Evolutionary conservation across 2,888 invertebrate species (phyloP).

Genomic region (Plebejus melissa): DNA sequence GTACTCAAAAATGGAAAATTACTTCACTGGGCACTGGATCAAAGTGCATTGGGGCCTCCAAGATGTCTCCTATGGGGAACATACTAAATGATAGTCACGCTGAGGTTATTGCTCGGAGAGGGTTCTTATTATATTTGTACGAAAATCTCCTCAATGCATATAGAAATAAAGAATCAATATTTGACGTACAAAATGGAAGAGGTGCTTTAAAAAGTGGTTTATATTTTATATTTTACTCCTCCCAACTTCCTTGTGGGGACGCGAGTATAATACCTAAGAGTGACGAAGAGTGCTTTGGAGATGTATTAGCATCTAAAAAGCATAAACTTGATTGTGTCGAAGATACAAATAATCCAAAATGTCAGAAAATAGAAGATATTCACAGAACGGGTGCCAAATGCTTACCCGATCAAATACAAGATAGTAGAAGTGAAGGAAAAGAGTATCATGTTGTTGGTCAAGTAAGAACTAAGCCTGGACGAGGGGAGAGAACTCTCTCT

Average conservation of each 20-base stretch:
- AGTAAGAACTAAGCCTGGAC: conserved; percentile 92
- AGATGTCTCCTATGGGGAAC: conserved; percentile 82
- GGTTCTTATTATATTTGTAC: conserved; percentile 88
- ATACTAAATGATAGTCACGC: conserved; percentile 95
- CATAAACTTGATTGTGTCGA: conserved; percentile 44
- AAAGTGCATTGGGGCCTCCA: conserved; percentile 89
- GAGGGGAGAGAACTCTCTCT: conserved; percentile 92
- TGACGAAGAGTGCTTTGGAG: conserved; percentile 53
- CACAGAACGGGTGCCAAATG: conserved; percentile 96
- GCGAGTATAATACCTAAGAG: conserved; percentile 88
- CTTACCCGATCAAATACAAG: conserved; percentile 73
- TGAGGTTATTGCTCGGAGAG: conserved; percentile 91
- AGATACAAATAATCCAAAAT: conserved; percentile 44
- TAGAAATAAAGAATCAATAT: conserved; percentile 53
- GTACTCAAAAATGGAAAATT: conserved; percentile 68
- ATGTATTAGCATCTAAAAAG: conserved; percentile 48
- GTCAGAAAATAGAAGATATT: conserved; percentile 52
- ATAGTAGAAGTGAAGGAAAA: conserved; percentile 77
- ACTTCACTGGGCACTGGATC: conserved; percentile 94
- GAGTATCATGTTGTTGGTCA: conserved; percentile 84
- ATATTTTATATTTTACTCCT: conserved; percentile 90
- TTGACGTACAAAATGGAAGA: conserved; percentile 46
- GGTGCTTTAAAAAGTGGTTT: conserved; percentile 78
- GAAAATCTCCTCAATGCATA: conserved; percentile 75
- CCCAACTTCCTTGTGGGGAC: conserved; percentile 95